These are phyloP conservation scores for Centroberyx gerrardi DNA, from an alignment of 2,797 vertebrate species.

Conservation along the genomic window DNA sequence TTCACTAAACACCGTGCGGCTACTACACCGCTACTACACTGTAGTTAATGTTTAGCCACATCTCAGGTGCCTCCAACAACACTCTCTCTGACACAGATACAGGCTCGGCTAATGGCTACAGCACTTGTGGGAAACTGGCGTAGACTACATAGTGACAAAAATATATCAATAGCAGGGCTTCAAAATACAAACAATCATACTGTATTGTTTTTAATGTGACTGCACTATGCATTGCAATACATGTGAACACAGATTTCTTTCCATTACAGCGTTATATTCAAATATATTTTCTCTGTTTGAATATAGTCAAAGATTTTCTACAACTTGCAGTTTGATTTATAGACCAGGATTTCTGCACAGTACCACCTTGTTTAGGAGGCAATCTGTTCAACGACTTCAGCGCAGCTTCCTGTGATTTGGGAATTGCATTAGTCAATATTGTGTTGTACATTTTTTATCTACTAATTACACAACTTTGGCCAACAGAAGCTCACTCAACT, in stretches of 20 bases:
- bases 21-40: constrained; percentile 17
- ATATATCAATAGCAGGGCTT: background rate
- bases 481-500: background rate
- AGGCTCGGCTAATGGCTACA: constrained; percentile 21
- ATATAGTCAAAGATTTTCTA: too few species aligned
- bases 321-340: too few species aligned
- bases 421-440: background rate
- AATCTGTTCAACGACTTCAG: background rate
- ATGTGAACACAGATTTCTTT: too few species aligned
- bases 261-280: too few species aligned
- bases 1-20: constrained; percentile 52
- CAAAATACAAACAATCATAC: background rate
- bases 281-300: too few species aligned
- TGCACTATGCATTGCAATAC: too few species aligned
- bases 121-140: constrained; percentile 2
- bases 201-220: background rate
- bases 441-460: background rate
- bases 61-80: constrained; percentile 47
- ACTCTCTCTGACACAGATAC: constrained; percentile 49
- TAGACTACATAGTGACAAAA: constrained; percentile 2
- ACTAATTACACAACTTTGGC: background rate
- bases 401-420: background rate
- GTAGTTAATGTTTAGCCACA: constrained; percentile 62
- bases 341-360: background rate
- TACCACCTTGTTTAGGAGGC: background rate